These are phyloP conservation scores for Psittacara wagleri DNA, from an alignment of 2,113 vertebrate species.

Conservation along the genomic window DNA sequence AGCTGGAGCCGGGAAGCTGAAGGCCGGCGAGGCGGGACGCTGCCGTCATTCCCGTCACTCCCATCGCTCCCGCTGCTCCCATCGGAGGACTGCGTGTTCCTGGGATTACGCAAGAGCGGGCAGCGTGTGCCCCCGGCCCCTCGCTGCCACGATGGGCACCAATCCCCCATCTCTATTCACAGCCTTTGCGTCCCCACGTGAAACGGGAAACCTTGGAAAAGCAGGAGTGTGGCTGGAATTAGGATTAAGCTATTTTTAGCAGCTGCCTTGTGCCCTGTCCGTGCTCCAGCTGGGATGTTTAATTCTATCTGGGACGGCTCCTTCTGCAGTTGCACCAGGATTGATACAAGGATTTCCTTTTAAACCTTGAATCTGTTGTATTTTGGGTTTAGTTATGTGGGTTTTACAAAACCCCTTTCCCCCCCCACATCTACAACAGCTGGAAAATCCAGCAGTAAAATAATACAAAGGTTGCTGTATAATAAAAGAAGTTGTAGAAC, in stretches of 20 bases:
- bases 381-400: neutral
- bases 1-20: neutral
- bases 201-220: conserved; percentile 42
- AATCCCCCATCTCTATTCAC: neutral
- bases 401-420: neutral
- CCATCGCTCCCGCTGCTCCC: neutral
- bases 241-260: conserved; percentile 76
- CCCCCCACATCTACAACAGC: accelerated
- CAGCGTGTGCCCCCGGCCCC: neutral
- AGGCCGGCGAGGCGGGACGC: neutral
- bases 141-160: neutral
- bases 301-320: conserved; percentile 25
- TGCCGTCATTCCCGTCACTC: neutral
- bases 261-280: conserved; percentile 61
- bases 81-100: neutral
- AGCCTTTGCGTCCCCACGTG: neutral
- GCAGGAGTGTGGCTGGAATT: conserved; percentile 66
- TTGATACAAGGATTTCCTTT: neutral
- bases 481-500: neutral
- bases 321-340: neutral
- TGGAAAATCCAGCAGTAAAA: neutral
- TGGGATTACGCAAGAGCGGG: neutral
- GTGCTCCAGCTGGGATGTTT: conserved; percentile 60
- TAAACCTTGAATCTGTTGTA: neutral
- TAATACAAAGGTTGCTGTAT: neutral